phyloP scores from a whole-genome alignment of 2,888 invertebrate species.

The Drosophila cognata region DNA sequence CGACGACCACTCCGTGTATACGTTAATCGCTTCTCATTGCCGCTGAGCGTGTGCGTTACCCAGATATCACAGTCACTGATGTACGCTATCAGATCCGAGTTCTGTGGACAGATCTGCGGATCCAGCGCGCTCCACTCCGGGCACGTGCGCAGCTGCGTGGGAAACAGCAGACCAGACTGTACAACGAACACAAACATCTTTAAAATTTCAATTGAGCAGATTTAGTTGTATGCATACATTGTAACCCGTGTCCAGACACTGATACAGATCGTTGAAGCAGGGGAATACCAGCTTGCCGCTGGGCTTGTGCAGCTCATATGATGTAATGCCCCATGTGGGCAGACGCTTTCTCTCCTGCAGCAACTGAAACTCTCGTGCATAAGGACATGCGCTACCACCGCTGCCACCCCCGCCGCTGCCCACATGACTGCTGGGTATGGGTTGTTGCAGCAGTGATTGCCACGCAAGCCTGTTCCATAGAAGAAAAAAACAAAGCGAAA shows the following conservation, averaged over 20 bases:
- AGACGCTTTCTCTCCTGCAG: constrained; percentile 96
- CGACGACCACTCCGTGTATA: constrained; percentile 89
- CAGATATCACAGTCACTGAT: constrained; percentile 96
- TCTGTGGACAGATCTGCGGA: constrained; percentile 89
- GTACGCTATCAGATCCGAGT: constrained; percentile 92
- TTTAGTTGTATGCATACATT: constrained; percentile 85
- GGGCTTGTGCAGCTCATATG: constrained; percentile 93
- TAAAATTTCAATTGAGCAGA: neutral
- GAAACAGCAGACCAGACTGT: constrained; percentile 87
- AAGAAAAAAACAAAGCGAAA: neutral
- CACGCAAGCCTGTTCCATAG: constrained; percentile 87
- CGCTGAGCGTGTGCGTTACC: constrained; percentile 88
- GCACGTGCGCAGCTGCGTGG: constrained; percentile 87
- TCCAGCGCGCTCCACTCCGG: constrained; percentile 90
- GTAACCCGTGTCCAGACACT: constrained; percentile 91
- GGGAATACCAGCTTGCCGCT: constrained; percentile 96
- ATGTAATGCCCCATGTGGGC: constrained; percentile 96
- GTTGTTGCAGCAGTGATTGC: constrained; percentile 93
- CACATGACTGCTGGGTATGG: constrained; percentile 87
- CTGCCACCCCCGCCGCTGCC: constrained; percentile 80
- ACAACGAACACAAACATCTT: neutral
- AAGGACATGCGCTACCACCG: constrained; percentile 85
- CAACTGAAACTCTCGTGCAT: constrained; percentile 95
- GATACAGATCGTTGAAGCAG: constrained; percentile 94
- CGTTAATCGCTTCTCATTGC: constrained; percentile 90